Conservation (phyloP, 2,888 invertebrate species). For the Metacarcinus magister region DNA sequence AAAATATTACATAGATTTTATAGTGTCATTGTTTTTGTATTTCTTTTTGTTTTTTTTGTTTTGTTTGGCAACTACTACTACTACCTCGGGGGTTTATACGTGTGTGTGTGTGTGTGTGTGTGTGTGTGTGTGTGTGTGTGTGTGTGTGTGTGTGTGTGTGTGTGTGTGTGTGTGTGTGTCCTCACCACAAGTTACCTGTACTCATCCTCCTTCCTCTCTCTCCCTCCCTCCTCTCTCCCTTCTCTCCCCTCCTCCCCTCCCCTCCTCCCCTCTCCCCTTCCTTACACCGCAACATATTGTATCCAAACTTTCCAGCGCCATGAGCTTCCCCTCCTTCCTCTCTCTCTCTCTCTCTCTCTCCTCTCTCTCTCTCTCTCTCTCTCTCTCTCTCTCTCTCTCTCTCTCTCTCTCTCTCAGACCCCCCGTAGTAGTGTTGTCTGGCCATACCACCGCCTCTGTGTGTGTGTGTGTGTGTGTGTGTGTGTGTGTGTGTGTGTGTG, state of each 20-base stretch:
- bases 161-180: constrained; percentile 9
- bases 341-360: neutral
- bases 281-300: constrained; percentile 11
- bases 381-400: neutral
- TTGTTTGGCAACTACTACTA: too few species aligned
- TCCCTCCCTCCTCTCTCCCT: neutral
- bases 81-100: neutral
- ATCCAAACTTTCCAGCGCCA: constrained; percentile 12
- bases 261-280: neutral
- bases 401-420: neutral
- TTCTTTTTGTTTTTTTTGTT: neutral
- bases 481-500: constrained; percentile 56
- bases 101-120: neutral
- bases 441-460: neutral
- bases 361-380: neutral
- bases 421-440: neutral
- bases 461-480: constrained; percentile 29
- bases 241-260: neutral
- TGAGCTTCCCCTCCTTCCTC: neutral
- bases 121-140: neutral
- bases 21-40: neutral
- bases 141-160: constrained; percentile 41
- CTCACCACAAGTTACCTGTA: constrained; percentile 18
- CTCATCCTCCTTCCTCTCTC: neutral
- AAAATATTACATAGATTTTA: neutral